Base-by-base conservation (phyloP, 2,113 vertebrate genomes). In the Tetrax tetrax region DNA sequence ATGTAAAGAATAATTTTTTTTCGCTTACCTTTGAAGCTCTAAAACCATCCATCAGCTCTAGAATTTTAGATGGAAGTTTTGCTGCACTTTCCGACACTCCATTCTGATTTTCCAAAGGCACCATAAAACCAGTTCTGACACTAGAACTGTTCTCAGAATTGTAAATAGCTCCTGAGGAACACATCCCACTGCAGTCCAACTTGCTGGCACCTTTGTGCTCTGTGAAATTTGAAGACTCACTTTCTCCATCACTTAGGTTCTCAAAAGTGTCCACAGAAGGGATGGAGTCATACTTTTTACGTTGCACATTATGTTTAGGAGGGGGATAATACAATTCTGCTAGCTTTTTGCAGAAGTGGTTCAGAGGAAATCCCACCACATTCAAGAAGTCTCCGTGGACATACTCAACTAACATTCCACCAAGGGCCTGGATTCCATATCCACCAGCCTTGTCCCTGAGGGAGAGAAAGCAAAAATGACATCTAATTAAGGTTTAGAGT, bases 391-490 rank as follows among this genome's bases (percentile, higher is more conserved):
- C 99, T 35, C 99, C 99, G 0, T 97, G 98, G 17, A 99, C 98
- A 7, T 96, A 97, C 83, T 99, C 99, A 57, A 99, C 99, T 64
- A 99, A 95, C 99, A 99, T 99, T 21, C 99, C 99, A 14, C 99
- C 99, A 5, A 99, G 98, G 8, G 99, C 98, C 97, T 99, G 99
- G 91, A 99, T 99, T 22, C 99, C 99, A n/a, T 99, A 99, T 53
- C 99, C 99, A 6, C 99, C 99, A 5, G 99, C 99, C 85, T 99
- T 99, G 98, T 99, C 99, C 99, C 99, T 99, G 91, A 2, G 80
- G 47, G 16, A 37, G 8, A 79, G 21, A 83, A 89, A 66, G 50
- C 14, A 88, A 90, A 96, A 75, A 0, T 1, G 6, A 65, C 6
- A 56, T 25, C 9, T 71, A 68, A 64, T 57, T 64, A 72, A 41